Conservation (phyloP, 2,888 invertebrate species). For the Xiphydria camelus region DNA sequence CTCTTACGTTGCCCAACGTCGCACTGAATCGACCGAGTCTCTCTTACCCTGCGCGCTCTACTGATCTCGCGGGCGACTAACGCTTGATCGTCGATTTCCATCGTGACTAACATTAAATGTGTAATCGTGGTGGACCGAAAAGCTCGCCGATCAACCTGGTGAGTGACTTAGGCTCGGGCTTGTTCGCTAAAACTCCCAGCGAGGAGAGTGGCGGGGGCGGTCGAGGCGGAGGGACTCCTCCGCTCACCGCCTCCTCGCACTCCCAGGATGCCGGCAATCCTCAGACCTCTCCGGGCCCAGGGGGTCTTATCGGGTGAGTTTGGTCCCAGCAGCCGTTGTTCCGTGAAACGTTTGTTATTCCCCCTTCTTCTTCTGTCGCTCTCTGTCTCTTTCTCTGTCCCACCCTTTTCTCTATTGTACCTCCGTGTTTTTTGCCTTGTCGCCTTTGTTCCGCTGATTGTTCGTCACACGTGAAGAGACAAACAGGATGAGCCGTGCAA, state of each 20-base stretch:
- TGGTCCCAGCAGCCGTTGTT: constrained; percentile 12
- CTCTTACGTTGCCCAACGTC: no score
- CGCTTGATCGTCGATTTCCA: no score
- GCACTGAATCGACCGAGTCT: no score
- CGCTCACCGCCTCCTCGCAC: constrained; percentile 64
- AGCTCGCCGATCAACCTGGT: constrained; percentile 94
- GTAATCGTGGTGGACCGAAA: constrained; percentile 52
- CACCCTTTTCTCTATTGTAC: background rate
- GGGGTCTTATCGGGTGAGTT: constrained; percentile 55
- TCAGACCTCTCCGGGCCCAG: constrained; percentile 54
- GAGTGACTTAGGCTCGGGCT: constrained; percentile 90
- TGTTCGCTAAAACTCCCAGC: constrained; percentile 91
- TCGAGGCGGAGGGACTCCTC: constrained; percentile 65
- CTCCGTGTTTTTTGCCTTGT: background rate
- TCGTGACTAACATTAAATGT: constrained; percentile 42
- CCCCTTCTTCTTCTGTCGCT: background rate
- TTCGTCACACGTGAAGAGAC: no score
- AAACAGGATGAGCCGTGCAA: no score
- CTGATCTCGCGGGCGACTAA: no score
- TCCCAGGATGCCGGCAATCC: constrained; percentile 55
- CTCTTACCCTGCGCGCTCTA: no score
- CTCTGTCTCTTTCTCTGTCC: background rate
- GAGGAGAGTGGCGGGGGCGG: constrained; percentile 77
- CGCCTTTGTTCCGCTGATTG: no score
- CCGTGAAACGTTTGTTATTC: background rate